Evolutionary conservation across 2,888 invertebrate genomes (phyloP).

Genomic region (Terebella lapidaria): DNA sequence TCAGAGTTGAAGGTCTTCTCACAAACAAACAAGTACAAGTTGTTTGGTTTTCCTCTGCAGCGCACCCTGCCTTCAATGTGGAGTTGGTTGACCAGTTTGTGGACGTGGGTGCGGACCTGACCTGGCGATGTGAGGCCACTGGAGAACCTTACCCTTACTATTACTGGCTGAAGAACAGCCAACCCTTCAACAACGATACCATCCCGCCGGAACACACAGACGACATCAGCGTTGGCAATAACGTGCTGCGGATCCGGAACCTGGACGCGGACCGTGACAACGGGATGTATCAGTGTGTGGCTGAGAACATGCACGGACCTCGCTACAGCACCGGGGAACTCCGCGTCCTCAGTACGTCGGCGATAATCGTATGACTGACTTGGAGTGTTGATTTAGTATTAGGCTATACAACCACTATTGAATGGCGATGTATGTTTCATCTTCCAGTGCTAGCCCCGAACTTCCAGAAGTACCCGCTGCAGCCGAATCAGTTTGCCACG

Average conservation of each 20-base stretch:
- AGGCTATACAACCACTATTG: not conserved
- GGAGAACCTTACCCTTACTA: constrained; percentile 15
- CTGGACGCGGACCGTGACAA: constrained; percentile 62
- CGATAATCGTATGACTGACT: not conserved
- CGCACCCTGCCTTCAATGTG: constrained; percentile 21
- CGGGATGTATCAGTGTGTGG: constrained; percentile 92
- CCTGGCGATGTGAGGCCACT: constrained; percentile 23
- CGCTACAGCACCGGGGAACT: constrained; percentile 84
- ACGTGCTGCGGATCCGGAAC: constrained; percentile 29
- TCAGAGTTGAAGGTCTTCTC: no score
- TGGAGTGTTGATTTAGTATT: not conserved
- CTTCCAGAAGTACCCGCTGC: constrained; percentile 82
- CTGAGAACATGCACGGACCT: constrained; percentile 79
- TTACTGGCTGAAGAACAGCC: constrained; percentile 20
- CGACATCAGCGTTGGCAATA: constrained; percentile 19
- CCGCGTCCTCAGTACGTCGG: constrained; percentile 67
- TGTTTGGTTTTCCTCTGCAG: no score
- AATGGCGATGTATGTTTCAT: not conserved
- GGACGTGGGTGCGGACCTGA: constrained; percentile 15
- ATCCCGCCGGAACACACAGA: constrained; percentile 11
- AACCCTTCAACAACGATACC: constrained; percentile 8
- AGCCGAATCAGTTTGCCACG: constrained; percentile 83
- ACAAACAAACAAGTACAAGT: no score
- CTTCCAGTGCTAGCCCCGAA: constrained; percentile 65
- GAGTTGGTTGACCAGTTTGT: constrained; percentile 16